Evolutionary conservation across 2,888 invertebrate species (phyloP), one percentile per base, ranked within the genome.

Genomic region (Melipona bicolor): DNA sequence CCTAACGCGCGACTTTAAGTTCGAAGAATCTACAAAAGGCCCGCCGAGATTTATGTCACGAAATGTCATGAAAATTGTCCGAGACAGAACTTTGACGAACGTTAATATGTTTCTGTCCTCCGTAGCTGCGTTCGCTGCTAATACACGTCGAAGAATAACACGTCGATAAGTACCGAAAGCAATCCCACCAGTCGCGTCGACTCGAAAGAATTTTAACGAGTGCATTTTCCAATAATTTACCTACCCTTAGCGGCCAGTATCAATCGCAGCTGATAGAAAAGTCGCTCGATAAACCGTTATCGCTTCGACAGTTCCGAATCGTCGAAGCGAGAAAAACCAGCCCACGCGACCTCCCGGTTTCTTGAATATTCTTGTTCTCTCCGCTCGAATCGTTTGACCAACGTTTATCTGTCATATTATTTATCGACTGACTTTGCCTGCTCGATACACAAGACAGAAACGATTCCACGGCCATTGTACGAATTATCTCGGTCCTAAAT

Each of bases 401-500:
- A 36, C 21, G 13, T 21, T 36, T 5, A 19, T 21, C 36, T 50
- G 27, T 59, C 17, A 19, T 52, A 36, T 56, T n/a, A 24, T 73
- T 52, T 36, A n/a, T n/a, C 19, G 3, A 54, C 19, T 54, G 32
- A n/a, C 65, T 15, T 32, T 19, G 17, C 19, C 17, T 15, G 43
- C 19, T 49, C 21, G 43, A 19, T 19, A 52, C n/a, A n/a, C 17
- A 24, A 19, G 13, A 6, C 27, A 17, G 32, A 62, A 49, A 70
- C 70, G 32, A 56, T 62, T 32, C 6, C 27, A 19, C 9, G 32
- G 19, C 49, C 74, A 77, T 83, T 83, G 73, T 54, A n/a, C 61
- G 76, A 80, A 83, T 84, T 70, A 76, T 83, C 79, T 79, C 83
- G 68, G 50, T 69, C 68, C 76, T 75, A 79, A 84, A 76, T 56